A percentile compares a stretch with the other conserved stretches of the same genome.
phyloP scores from a whole-genome alignment of 2,113 vertebrate genomes.

The Mugil cephalus region DNA sequence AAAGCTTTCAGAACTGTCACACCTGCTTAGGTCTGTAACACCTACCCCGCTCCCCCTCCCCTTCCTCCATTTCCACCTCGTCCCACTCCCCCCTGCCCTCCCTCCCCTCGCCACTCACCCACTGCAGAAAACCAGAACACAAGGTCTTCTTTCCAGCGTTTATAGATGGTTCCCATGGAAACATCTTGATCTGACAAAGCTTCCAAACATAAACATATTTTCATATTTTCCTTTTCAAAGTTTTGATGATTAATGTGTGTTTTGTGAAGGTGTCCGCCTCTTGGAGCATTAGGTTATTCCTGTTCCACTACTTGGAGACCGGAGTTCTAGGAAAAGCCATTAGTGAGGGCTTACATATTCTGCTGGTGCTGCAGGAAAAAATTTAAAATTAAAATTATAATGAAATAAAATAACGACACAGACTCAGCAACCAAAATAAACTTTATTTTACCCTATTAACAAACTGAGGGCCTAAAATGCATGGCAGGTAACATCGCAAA shows the following conservation, averaged over 20 bases:
- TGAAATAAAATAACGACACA: not conserved
- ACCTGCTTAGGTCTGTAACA: slow-evolving; percentile 73
- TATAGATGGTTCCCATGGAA: not conserved
- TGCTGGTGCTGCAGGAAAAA: slow-evolving; percentile 37
- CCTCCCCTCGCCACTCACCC: not conserved
- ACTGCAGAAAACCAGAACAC: slow-evolving; percentile 43
- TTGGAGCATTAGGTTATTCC: not conserved
- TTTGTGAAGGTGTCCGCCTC: not conserved
- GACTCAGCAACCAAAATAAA: slow-evolving; percentile 32
- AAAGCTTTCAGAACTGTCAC: slow-evolving; percentile 78
- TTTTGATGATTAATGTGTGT: slow-evolving; percentile 1
- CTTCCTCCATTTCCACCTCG: slow-evolving; percentile 11
- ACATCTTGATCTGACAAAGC: not conserved
- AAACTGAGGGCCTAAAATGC: slow-evolving; percentile 7
- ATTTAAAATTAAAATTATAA: no score
- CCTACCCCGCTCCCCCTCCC: not conserved
- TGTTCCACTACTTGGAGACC: slow-evolving; percentile 4
- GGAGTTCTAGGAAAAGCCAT: slow-evolving; percentile 44
- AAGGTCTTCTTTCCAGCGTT: slow-evolving; percentile 25
- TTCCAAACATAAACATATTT: not conserved
- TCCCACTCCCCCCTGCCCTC: slow-evolving; percentile 4
- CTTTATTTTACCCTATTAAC: slow-evolving; percentile 26
- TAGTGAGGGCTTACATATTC: slow-evolving; percentile 37
- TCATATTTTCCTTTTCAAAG: not conserved
- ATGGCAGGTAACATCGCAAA: slow-evolving; percentile 26